phyloP scores from a whole-genome alignment of 1,140 invertebrate genomes.

The Zaprionus africanus region DNA sequence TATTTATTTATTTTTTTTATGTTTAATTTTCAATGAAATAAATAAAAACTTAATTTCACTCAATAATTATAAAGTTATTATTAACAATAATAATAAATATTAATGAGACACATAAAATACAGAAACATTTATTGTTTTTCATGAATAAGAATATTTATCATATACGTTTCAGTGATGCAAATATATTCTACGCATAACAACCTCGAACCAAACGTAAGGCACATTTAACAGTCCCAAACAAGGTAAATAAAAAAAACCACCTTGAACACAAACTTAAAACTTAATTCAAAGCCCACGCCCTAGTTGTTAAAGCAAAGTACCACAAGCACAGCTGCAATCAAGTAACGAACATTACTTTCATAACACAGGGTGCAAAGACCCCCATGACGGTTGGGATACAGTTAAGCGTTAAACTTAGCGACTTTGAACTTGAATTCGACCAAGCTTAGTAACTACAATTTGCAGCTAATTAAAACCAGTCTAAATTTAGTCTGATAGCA shows the following conservation, averaged over 20 bases:
- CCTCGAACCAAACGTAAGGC: neutral
- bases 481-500: conserved; percentile 1
- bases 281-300: conserved; percentile 21
- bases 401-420: conserved; percentile 10
- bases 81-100: too few relatives aligned
- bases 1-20: too few relatives aligned
- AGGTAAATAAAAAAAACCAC: conserved; percentile 20
- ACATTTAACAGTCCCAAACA: conserved; percentile 9
- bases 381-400: conserved; percentile 22
- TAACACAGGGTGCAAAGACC: conserved; percentile 44
- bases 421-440: conserved; percentile 40
- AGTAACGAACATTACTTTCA: conserved; percentile 15
- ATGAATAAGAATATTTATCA: neutral
- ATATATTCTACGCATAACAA: neutral
- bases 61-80: too few relatives aligned
- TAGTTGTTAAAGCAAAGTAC: conserved; percentile 20
- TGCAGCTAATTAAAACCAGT: conserved; percentile 35
- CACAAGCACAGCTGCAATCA: neutral
- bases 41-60: too few relatives aligned
- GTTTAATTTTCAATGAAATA: too few relatives aligned
- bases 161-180: neutral
- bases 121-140: neutral
- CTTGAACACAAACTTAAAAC: conserved; percentile 33
- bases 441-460: conserved; percentile 9
- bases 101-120: neutral